These are phyloP conservation scores for Siphamia tubifer DNA, from an alignment of 2,113 vertebrate genomes.

Conservation along the genomic window DNA sequence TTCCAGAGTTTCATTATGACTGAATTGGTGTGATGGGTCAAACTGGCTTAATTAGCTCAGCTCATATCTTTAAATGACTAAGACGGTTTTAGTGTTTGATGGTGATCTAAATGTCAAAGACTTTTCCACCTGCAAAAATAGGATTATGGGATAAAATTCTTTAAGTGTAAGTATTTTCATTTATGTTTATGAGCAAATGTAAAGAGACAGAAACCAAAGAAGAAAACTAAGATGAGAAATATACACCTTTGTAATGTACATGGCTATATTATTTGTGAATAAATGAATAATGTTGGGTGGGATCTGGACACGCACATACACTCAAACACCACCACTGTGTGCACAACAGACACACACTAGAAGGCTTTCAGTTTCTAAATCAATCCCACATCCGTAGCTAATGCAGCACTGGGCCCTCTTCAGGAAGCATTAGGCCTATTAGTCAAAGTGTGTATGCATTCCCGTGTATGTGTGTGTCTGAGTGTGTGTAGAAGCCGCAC, in stretches of 20 bases:
- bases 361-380: constrained; percentile 80
- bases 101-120: not conserved
- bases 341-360: constrained; percentile 43
- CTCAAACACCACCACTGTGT: constrained; percentile 11
- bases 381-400: constrained; percentile 81
- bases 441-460: constrained; percentile 75
- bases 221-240: no score
- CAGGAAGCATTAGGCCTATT: constrained; percentile 81
- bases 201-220: not conserved
- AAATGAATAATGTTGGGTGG: constrained; percentile 45
- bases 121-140: not conserved
- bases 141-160: not conserved
- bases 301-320: constrained; percentile 28
- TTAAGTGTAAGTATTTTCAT: not conserved
- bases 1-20: constrained; percentile 7
- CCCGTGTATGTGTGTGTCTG: constrained; percentile 30
- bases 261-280: constrained; percentile 28
- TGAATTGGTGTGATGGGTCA: constrained; percentile 67
- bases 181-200: not conserved
- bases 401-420: constrained; percentile 78
- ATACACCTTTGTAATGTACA: not conserved
- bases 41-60: constrained; percentile 48
- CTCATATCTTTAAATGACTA: constrained; percentile 21
- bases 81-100: constrained; percentile 1
- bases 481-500: constrained; percentile 59